Evolutionary conservation across 2,113 vertebrate genomes (phyloP).

Genomic region (Erinaceus europaeus): DNA sequence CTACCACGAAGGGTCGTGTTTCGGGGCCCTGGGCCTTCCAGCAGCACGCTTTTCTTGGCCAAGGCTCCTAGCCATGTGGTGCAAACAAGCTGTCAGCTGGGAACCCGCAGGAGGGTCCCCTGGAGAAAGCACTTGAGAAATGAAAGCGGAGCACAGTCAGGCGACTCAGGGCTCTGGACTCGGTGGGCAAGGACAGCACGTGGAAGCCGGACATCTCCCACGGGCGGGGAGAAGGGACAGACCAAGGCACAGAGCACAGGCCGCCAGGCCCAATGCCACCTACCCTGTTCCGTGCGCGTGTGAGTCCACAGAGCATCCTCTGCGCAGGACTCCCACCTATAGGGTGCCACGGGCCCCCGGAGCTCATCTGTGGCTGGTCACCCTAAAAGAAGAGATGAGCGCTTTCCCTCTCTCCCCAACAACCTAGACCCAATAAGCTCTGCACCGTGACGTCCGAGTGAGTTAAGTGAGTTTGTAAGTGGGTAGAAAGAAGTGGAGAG

Average conservation of each 20-base stretch:
- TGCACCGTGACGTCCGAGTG: conserved; percentile 18
- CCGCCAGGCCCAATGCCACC: not conserved
- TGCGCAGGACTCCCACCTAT: not conserved
- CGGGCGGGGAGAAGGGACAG: not conserved
- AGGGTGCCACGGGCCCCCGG: not conserved
- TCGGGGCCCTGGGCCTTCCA: conserved; percentile 59
- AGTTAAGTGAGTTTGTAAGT: conserved; percentile 45
- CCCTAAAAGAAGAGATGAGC: too few species aligned
- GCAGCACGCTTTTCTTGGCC: conserved; percentile 73
- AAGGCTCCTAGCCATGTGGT: conserved; percentile 25
- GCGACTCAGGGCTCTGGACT: conserved; percentile 46
- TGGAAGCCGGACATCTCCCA: conserved; percentile 46
- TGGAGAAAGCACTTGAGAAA: conserved; percentile 57
- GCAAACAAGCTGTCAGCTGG: conserved; percentile 26
- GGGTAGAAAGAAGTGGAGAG: conserved; percentile 56
- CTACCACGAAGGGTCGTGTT: conserved; percentile 55
- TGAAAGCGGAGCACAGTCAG: conserved; percentile 51
- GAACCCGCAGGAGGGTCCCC: conserved; percentile 71
- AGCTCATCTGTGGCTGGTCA: not conserved
- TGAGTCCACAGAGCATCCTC: not conserved
- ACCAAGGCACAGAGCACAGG: too few species aligned
- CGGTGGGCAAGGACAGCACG: conserved; percentile 42
- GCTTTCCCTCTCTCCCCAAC: conserved; percentile 37
- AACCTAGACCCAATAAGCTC: conserved; percentile 19
- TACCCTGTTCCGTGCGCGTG: not conserved